phyloP scores from a whole-genome alignment of 2,888 invertebrate species.

The Scaptomyza polygonia region DNA sequence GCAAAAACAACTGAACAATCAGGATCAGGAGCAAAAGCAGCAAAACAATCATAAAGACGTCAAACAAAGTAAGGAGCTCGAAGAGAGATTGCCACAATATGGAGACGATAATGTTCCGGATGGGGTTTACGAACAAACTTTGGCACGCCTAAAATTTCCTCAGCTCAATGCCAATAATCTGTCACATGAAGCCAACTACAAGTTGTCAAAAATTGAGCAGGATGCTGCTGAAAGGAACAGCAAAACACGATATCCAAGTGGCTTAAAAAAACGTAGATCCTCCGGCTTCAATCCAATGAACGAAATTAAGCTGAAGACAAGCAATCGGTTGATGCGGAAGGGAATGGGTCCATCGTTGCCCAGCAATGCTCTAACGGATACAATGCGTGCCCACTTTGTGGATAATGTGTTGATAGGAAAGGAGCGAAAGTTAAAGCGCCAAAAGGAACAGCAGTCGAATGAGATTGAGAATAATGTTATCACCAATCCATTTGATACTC shows the following conservation, averaged over 20 bases:
- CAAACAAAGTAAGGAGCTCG: not conserved
- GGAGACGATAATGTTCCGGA: constrained; percentile 37
- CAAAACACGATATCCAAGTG: constrained; percentile 17
- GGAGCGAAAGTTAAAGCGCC: constrained; percentile 34
- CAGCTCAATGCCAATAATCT: constrained; percentile 73
- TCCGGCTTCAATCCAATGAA: constrained; percentile 73
- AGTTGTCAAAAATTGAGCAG: constrained; percentile 83
- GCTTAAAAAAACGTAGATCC: constrained; percentile 46
- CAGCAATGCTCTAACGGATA: constrained; percentile 71
- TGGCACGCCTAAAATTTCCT: constrained; percentile 38
- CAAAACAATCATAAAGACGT: not conserved
- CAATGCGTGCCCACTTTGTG: constrained; percentile 48
- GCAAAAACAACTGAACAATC: constrained; percentile 24
- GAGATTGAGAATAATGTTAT: constrained; percentile 5
- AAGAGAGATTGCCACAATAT: constrained; percentile 6
- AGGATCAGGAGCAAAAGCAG: constrained; percentile 18
- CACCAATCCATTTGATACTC: constrained; percentile 11
- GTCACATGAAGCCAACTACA: constrained; percentile 84
- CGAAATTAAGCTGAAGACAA: constrained; percentile 82
- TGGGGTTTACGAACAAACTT: constrained; percentile 61
- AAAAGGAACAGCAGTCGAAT: constrained; percentile 11
- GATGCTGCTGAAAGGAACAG: constrained; percentile 71
- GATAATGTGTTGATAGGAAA: constrained; percentile 56
- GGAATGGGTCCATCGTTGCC: constrained; percentile 81
- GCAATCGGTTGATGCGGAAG: constrained; percentile 75